phyloP scores from a whole-genome alignment of 2,888 invertebrate genomes.

The Fragum fragum region DNA sequence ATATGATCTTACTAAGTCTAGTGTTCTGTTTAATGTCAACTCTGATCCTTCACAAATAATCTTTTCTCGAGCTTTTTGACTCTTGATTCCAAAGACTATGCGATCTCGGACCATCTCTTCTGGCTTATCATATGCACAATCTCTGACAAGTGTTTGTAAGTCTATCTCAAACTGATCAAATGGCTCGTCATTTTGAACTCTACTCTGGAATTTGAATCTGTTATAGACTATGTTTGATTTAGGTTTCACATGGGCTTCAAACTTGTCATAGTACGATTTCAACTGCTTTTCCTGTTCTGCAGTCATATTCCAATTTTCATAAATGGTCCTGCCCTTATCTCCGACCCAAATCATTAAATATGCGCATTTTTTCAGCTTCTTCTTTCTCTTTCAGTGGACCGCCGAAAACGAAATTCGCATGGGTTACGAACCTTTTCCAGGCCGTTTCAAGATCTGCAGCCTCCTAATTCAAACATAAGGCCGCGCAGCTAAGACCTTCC shows the following conservation, averaged over 20 bases:
- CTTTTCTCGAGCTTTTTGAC: conserved; percentile 50
- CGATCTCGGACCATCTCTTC: conserved; percentile 63
- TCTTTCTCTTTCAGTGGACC: conserved; percentile 19
- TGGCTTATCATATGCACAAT: conserved; percentile 56
- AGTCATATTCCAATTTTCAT: conserved; percentile 28
- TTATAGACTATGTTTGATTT: conserved; percentile 52
- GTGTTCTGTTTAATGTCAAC: conserved; percentile 51
- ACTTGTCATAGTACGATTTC: conserved; percentile 35
- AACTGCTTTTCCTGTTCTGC: conserved; percentile 7
- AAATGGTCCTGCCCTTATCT: conserved; percentile 49
- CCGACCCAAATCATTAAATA: conserved; percentile 58
- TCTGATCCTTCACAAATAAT: conserved; percentile 50
- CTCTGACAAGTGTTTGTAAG: conserved; percentile 52
- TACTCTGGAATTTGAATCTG: conserved; percentile 57
- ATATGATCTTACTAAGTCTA: conserved; percentile 44
- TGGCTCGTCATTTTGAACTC: conserved; percentile 45
- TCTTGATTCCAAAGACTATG: conserved; percentile 53
- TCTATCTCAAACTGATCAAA: conserved; percentile 66
- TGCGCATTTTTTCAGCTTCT: conserved; percentile 42
- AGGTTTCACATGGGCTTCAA: conserved; percentile 48
- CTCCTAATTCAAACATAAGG: conserved; percentile 1
- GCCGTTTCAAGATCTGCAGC: conserved; percentile 16
- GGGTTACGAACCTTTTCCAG: conserved; percentile 17
- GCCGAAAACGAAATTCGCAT: conserved; percentile 24
- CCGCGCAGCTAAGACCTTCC: conserved; percentile 14